Conservation (phyloP, 1,140 invertebrate species). For the Gerris buenoi region DNA sequence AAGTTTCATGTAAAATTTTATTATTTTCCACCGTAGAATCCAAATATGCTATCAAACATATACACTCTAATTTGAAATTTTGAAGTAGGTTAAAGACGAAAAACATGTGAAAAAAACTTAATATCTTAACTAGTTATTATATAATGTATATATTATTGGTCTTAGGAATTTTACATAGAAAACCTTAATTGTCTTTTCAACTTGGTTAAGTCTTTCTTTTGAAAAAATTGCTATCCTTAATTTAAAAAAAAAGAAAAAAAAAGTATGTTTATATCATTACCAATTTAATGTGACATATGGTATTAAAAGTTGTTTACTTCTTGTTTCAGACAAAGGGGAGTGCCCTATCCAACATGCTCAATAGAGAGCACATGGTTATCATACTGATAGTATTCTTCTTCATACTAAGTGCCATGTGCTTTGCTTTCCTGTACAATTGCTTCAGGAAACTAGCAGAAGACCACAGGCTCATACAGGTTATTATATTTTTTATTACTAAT, state of each 20-base stretch:
- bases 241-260: background rate
- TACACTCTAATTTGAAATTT: too few species aligned
- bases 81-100: too few species aligned
- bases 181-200: slow-evolving; percentile 4
- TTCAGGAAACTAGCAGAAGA: slow-evolving; percentile 66
- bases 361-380: slow-evolving; percentile 59
- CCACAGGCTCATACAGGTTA: slow-evolving; percentile 65
- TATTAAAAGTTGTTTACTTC: background rate
- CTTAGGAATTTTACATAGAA: too few species aligned
- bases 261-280: background rate
- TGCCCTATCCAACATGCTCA: slow-evolving; percentile 16
- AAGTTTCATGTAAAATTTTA: too few species aligned
- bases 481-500: background rate
- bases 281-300: background rate
- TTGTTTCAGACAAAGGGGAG: slow-evolving; percentile 16
- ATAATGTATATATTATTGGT: too few species aligned
- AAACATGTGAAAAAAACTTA: too few species aligned
- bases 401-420: slow-evolving; percentile 72
- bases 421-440: slow-evolving; percentile 72
- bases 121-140: too few species aligned
- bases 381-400: slow-evolving; percentile 78
- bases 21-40: too few species aligned
- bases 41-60: too few species aligned
- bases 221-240: background rate
- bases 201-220: slow-evolving; percentile 1